These are phyloP conservation scores for Phyllotis vaccarum DNA, from an alignment of 2,797 vertebrate species.

Conservation along the genomic window DNA sequence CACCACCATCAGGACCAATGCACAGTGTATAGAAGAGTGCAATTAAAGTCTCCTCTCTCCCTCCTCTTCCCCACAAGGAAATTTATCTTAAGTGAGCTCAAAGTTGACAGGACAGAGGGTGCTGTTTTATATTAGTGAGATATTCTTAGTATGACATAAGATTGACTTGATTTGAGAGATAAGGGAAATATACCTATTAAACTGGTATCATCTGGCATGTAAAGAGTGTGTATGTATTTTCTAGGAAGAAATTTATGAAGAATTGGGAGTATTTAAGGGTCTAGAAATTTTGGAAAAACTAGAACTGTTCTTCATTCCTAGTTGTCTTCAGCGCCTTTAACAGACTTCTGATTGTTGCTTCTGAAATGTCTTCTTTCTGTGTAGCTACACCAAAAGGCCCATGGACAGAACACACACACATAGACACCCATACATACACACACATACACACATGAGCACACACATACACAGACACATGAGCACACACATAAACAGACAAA, in stretches of 20 bases:
- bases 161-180: slow-evolving; percentile 26
- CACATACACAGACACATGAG: background rate
- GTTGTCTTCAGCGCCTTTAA: background rate
- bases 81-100: background rate
- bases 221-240: background rate
- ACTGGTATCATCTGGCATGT: background rate
- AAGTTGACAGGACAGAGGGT: background rate
- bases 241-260: slow-evolving; percentile 35
- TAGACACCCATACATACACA: too few species aligned
- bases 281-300: slow-evolving; percentile 45
- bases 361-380: slow-evolving; percentile 43
- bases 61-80: too few species aligned
- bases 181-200: background rate
- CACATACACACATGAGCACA: background rate
- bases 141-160: background rate
- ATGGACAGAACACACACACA: background rate
- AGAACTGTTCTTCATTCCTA: slow-evolving; percentile 12
- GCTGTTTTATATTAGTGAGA: background rate
- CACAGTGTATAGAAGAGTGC: background rate
- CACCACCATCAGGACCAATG: background rate
- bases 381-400: background rate
- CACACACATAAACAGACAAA: too few species aligned
- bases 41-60: background rate
- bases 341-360: slow-evolving; percentile 44
- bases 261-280: background rate